Base-by-base conservation (phyloP, 2,113 vertebrate genomes). In the Triplophysa dalaica region DNA sequence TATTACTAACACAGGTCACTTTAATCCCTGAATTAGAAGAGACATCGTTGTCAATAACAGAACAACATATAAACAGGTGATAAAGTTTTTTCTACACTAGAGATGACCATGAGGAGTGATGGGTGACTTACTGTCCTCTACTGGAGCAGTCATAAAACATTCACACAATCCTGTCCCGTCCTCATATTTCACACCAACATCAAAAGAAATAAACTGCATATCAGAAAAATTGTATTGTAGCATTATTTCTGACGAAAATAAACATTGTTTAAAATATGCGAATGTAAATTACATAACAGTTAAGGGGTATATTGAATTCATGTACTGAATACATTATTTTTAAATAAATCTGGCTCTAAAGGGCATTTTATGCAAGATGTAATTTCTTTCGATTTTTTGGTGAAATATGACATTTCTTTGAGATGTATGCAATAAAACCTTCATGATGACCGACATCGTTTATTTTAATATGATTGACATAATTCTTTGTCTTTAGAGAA, bases 101-200 rank as follows among this genome's bases (percentile, higher is more conserved):
- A 21, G 67, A 69, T 69, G 8, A 69, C 26, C 69, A 58, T 14
- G 52, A n/a, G n/a, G n/a, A 41, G 8, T 16, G 70, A 72, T 22
- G 7, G 26, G 2, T 72, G 10, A 38, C 50, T 72, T 16, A 41
- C 52, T 22, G 70, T 33, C 52, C 54, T 58, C 52, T 73, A 60
- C 70, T 41, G 70, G 19, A 2, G n/a, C n/a, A 43, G n/a, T 0
- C 1, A 60, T n/a, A n/a, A n/a, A 19, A 60, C 29, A 73, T 60
- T 60, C 29, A 73, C 33, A 21, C 16, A 33, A 54, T 17, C 33
- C 9, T 54, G 58, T 60, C 58, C 12, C 10, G 33, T 1, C 48
- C 13, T 12, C n/a, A n/a, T n/a, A n/a, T n/a, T n/a, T n/a, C 54
- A 60, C 7, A 8, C 12, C 54, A 60, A 43, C 21, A 10, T 69